These are phyloP conservation scores for Hydractinia symbiolongicarpus DNA, from an alignment of 30 jellyfish, hydroid and myxozoan genomes.

Conservation along the genomic window DNA sequence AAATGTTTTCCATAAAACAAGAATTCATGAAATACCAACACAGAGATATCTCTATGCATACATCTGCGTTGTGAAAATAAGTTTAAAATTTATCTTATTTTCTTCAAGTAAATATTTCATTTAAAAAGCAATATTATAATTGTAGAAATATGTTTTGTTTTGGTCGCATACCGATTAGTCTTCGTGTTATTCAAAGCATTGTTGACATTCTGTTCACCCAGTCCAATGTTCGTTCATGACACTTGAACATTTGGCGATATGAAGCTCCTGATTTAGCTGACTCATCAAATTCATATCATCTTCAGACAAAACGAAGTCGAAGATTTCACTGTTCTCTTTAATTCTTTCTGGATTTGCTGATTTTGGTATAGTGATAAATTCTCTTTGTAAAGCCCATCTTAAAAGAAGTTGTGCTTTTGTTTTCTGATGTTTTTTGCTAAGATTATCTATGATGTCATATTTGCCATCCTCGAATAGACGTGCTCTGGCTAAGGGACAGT, in stretches of 20 bases:
- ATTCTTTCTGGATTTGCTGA: slow-evolving; percentile 67
- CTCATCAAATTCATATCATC: slow-evolving; percentile 56
- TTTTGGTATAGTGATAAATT: slow-evolving; percentile 69
- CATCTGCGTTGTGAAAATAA: no score
- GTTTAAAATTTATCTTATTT: no score
- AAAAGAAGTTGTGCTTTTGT: slow-evolving; percentile 64
- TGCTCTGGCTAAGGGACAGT: slow-evolving; percentile 93
- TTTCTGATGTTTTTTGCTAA: slow-evolving; percentile 48
- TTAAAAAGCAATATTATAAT: no score
- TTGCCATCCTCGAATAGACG: slow-evolving; percentile 43
- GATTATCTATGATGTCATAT: slow-evolving; percentile 39
- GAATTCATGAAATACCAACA: no score
- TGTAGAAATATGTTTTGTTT: no score
- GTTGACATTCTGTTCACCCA: neutral
- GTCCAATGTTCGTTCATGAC: slow-evolving; percentile 35
- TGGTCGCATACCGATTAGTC: no score
- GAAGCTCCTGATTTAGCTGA: slow-evolving; percentile 49
- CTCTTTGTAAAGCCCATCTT: slow-evolving; percentile 82
- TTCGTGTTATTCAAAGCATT: no score
- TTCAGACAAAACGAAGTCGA: slow-evolving; percentile 48
- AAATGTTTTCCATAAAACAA: no score
- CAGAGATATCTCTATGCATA: no score
- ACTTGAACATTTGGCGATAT: slow-evolving; percentile 44
- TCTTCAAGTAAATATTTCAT: no score
- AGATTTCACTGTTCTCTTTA: slow-evolving; percentile 57